These are phyloP conservation scores for Chionoecetes opilio DNA, from an alignment of 1,140 invertebrate genomes.

Conservation along the genomic window DNA sequence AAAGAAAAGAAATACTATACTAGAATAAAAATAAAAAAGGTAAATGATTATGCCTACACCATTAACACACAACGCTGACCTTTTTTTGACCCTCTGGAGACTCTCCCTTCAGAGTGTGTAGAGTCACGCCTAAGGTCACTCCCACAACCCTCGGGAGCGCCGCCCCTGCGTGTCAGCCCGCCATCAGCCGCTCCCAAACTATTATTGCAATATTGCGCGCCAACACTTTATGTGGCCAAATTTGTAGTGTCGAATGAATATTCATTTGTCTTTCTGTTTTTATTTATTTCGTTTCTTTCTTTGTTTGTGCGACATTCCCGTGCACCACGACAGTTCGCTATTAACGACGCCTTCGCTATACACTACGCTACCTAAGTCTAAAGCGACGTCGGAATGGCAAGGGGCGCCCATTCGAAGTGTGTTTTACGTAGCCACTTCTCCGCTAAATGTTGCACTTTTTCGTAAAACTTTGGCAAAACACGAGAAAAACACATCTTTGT, in stretches of 20 bases:
- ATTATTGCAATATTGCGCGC: not conserved
- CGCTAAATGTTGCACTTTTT: not conserved
- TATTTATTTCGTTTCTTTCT: not conserved
- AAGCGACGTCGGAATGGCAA: not conserved
- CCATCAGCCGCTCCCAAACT: constrained; percentile 11
- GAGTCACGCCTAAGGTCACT: not conserved
- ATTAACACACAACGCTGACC: too few relatives aligned
- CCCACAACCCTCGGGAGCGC: not conserved
- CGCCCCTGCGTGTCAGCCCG: not conserved
- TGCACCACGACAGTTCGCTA: not conserved
- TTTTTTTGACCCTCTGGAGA: too few relatives aligned
- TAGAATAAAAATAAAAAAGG: too few relatives aligned
- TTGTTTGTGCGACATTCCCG: not conserved
- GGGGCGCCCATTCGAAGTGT: not conserved
- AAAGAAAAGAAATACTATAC: too few relatives aligned
- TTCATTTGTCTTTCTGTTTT: not conserved
- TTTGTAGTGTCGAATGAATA: not conserved
- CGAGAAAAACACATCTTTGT: not conserved
- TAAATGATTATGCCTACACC: too few relatives aligned
- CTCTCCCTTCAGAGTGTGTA: too few relatives aligned
- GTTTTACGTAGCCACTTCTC: not conserved
- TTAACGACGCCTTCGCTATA: too few relatives aligned
- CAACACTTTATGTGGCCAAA: not conserved
- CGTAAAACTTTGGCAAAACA: not conserved
- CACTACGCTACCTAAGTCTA: too few relatives aligned